A percentile compares a stretch with the other conserved stretches of the same genome.
Conservation (phyloP, 2,888 invertebrate species). For the Aleiodes alternator region DNA sequence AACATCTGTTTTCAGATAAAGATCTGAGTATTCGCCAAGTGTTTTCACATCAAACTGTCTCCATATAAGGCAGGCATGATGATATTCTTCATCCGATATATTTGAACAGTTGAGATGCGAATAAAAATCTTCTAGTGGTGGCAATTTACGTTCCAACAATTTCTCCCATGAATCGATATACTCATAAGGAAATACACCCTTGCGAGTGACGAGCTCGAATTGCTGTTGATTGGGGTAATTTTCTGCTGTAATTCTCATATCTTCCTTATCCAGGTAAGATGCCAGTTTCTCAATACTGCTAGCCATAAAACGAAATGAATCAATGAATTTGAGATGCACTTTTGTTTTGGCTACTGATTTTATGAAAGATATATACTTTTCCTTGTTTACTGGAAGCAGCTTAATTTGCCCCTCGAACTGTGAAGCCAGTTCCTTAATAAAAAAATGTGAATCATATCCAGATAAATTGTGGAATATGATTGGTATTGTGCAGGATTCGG, state of each 20-base stretch:
- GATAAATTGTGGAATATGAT: constrained; percentile 48
- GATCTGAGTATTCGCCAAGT: constrained; percentile 23
- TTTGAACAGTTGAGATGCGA: not conserved
- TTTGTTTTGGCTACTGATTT: not conserved
- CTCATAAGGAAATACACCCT: too few species aligned
- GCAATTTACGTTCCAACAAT: too few species aligned
- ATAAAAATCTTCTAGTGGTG: too few species aligned
- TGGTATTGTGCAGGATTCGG: not conserved
- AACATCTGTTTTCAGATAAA: constrained; percentile 1
- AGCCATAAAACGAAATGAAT: not conserved
- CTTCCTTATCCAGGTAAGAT: not conserved
- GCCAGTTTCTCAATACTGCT: not conserved
- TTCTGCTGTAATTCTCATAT: not conserved
- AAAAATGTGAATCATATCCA: constrained; percentile 39
- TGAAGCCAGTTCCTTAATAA: too few species aligned
- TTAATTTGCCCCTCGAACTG: not conserved
- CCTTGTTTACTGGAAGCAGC: not conserved
- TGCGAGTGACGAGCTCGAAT: too few species aligned
- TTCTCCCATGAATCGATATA: too few species aligned
- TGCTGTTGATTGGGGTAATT: not conserved
- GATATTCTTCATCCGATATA: constrained; percentile 52
- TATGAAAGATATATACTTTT: not conserved
- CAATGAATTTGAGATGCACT: not conserved
- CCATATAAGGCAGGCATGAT: constrained; percentile 16
- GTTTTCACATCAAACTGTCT: constrained; percentile 11